phyloP scores from a whole-genome alignment of 2,113 vertebrate species.

The Xenopus borealis region DNA sequence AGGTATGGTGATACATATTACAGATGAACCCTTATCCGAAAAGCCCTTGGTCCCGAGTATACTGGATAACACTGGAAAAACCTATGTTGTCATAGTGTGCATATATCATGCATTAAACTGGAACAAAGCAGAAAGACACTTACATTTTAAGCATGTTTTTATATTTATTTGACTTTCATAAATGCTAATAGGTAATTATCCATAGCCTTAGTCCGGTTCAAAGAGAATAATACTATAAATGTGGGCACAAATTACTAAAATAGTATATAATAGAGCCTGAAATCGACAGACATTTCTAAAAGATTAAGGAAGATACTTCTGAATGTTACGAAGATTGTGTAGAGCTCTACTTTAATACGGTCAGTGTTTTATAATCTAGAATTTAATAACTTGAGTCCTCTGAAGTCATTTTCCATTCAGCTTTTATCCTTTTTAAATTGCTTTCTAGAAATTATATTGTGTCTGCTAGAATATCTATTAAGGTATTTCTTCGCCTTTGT shows the following conservation, averaged over 20 bases:
- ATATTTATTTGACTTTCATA: neutral
- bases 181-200: neutral
- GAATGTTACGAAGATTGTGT: neutral
- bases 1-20: too few relatives aligned
- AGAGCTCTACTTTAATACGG: neutral
- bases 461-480: slow-evolving; percentile 6
- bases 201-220: neutral
- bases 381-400: neutral
- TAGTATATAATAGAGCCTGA: neutral
- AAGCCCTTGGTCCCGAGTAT: too few relatives aligned
- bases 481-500: neutral
- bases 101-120: too few relatives aligned
- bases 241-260: neutral
- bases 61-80: too few relatives aligned
- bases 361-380: neutral
- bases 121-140: neutral
- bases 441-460: neutral
- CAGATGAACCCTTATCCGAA: too few relatives aligned
- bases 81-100: too few relatives aligned
- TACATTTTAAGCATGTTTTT: neutral
- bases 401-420: neutral
- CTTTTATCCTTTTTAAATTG: slow-evolving; percentile 3
- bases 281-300: neutral
- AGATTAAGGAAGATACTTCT: neutral
- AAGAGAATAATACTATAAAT: neutral